phyloP scores from a whole-genome alignment of 2,888 invertebrate species.

The Lordiphosa andalusiaca region DNA sequence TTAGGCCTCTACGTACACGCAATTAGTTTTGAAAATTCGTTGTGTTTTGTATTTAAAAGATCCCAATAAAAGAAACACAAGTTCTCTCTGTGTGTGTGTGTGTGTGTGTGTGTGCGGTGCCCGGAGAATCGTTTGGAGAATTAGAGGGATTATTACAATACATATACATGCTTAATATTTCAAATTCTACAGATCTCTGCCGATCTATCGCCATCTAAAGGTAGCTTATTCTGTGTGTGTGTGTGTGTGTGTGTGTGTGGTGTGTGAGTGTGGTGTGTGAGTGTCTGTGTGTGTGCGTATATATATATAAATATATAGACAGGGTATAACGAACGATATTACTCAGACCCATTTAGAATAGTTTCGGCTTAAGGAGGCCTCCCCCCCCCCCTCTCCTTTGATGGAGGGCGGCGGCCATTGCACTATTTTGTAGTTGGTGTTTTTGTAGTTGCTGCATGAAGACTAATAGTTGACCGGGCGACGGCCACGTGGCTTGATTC shows the following conservation, averaged over 20 bases:
- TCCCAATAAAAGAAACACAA: slow-evolving; percentile 14
- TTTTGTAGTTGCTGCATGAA: slow-evolving; percentile 34
- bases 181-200: slow-evolving; percentile 18
- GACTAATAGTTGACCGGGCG: slow-evolving; percentile 75
- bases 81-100: neutral
- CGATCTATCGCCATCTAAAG: slow-evolving; percentile 14
- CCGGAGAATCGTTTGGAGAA: slow-evolving; percentile 2
- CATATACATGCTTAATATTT: slow-evolving; percentile 26
- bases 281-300: slow-evolving; percentile 14
- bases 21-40: slow-evolving; percentile 32
- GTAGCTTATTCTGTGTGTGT: slow-evolving; percentile 12
- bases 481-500: slow-evolving; percentile 89
- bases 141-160: slow-evolving; percentile 7
- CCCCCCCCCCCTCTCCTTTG: too few relatives aligned
- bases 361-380: slow-evolving; percentile 18
- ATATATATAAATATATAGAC: slow-evolving; percentile 31
- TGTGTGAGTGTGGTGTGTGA: slow-evolving; percentile 13
- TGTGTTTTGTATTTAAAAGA: slow-evolving; percentile 30
- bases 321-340: slow-evolving; percentile 44
- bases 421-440: slow-evolving; percentile 23
- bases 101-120: slow-evolving; percentile 1
- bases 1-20: slow-evolving; percentile 19
- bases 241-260: slow-evolving; percentile 12
- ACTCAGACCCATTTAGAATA: slow-evolving; percentile 52
- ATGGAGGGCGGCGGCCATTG: slow-evolving; percentile 13